Evolutionary conservation across 1,140 invertebrate genomes (phyloP), one percentile per base, ranked within the genome.

Genomic region (Drosophila cardini): DNA sequence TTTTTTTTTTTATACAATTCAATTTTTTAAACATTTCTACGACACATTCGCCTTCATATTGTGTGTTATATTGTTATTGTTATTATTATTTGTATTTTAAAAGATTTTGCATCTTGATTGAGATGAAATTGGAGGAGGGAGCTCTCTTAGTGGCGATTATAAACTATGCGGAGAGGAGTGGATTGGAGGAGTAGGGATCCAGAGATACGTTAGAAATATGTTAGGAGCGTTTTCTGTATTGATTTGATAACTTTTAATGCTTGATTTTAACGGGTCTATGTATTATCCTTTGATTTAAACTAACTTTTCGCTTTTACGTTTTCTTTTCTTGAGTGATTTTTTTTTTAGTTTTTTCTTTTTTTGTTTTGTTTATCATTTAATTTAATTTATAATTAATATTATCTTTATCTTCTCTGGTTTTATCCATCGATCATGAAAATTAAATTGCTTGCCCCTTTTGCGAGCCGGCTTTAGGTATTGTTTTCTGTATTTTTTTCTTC

Each of bases 331-430:
- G 16, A 52, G 21, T 26, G 21, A 26, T 26, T 75, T 62, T 70
- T 36, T 60, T 48, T 64, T 56, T 57, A 38, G 10, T 53, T 56
- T 55, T 32, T 46, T 64, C 45, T 34, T 48, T 26, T 53, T 62
- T 16, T 74, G n/a, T 62, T 62, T 50, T 50, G 4, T 50, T 62
- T 26, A 48, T 57, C 56, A 56, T 73, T 69, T 77, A 70, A 69
- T 90, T 90, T 73, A 80, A 80, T 83, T 83, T 86, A 72, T 90
- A 82, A 76, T 84, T 82, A 75, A 75, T 90, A 80, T 90, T 84
- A 79, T 78, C 58, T 76, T 58, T 78, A 65, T 69, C 40, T 81
- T 77, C 72, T 61, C 55, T 68, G 74, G 68, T 72, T 57, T 74
- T 50, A 75, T 80, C 65, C 57, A 70, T 75, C 42, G 57, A 71